Evolutionary conservation across 2,888 invertebrate species (phyloP).

Genomic region (Microplitis manilae): DNA sequence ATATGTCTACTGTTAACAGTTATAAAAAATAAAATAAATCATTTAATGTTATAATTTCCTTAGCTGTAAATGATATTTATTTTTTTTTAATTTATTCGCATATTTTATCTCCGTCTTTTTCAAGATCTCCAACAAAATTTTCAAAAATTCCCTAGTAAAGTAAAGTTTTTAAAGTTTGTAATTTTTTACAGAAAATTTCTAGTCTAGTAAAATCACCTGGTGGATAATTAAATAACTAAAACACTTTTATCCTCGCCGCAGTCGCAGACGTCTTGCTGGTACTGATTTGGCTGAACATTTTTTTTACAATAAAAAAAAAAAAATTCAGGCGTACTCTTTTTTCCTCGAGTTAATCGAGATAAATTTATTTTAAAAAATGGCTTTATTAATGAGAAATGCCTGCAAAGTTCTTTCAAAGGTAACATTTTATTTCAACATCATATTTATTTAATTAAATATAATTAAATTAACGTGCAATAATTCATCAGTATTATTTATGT

Average conservation of each 20-base stretch:
- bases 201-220: not conserved
- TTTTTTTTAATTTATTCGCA: not conserved
- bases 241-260: too few relatives aligned
- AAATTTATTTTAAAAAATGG: constrained; percentile 57
- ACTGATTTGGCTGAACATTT: too few relatives aligned
- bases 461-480: not conserved
- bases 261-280: too few relatives aligned
- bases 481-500: constrained; percentile 4
- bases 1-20: not conserved
- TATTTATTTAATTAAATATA: not conserved
- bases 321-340: not conserved
- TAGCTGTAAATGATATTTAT: not conserved
- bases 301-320: too few relatives aligned
- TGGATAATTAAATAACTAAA: too few relatives aligned
- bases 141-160: not conserved
- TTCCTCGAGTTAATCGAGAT: not conserved
- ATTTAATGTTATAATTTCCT: not conserved
- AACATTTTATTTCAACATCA: constrained; percentile 37
- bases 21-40: not conserved
- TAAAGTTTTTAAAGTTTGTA: not conserved
- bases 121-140: not conserved
- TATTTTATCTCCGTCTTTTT: not conserved
- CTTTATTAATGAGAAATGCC: constrained; percentile 63
- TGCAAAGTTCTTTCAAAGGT: constrained; percentile 65
- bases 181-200: not conserved